Evolutionary conservation across 2,113 vertebrate species (phyloP).

Genomic region (Brachyhypopomus gauderio): DNA sequence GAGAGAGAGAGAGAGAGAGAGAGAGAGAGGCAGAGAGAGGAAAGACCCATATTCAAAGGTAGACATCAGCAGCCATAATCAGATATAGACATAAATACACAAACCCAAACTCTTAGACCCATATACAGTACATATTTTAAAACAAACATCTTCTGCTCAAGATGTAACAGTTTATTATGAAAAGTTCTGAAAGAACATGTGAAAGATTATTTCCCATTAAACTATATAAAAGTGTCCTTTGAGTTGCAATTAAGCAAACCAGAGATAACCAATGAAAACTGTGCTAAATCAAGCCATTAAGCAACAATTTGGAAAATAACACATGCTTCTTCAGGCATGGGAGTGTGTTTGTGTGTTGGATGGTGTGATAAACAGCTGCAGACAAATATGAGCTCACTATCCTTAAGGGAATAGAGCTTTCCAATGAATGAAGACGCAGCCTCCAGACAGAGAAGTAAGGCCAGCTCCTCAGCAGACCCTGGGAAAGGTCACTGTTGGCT

Average conservation of each 20-base stretch:
- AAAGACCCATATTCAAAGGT: not conserved
- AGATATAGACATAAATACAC: not conserved
- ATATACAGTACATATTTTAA: no score
- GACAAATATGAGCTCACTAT: slow-evolving; percentile 49
- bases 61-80: not conserved
- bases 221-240: not conserved
- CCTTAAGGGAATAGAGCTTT: slow-evolving; percentile 4
- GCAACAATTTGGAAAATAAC: not conserved
- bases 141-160: no score
- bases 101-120: not conserved
- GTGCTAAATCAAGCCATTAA: slow-evolving; percentile 19
- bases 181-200: not conserved
- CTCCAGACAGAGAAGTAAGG: slow-evolving; percentile 48
- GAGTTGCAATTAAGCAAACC: not conserved
- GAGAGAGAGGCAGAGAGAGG: not conserved
- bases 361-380: slow-evolving; percentile 53
- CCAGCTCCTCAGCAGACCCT: slow-evolving; percentile 29
- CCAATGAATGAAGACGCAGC: slow-evolving; percentile 42
- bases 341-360: slow-evolving; percentile 34
- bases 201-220: not conserved
- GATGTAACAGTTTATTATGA: not conserved
- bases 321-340: slow-evolving; percentile 12
- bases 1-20: slow-evolving; percentile 52
- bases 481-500: slow-evolving; percentile 49
- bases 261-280: not conserved